A percentile compares a stretch with the other conserved stretches of the same genome.
These are phyloP conservation scores for Mythimna loreyi DNA, from an alignment of 2,888 invertebrate species.

Conservation along the genomic window DNA sequence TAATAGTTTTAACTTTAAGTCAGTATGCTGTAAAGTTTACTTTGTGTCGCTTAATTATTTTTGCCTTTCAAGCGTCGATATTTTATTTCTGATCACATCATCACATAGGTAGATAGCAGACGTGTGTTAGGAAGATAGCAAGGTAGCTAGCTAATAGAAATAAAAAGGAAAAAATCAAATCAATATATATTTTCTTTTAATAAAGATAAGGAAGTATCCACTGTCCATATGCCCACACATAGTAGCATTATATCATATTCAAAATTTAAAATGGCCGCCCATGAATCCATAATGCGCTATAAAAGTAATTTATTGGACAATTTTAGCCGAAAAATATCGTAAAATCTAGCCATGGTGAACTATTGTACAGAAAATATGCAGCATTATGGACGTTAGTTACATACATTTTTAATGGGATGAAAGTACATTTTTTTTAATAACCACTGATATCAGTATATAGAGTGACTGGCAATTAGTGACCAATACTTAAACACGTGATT, in stretches of 20 bases:
- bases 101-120: too few relatives aligned
- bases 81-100: too few relatives aligned
- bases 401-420: conserved; percentile 40
- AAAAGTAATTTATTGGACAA: conserved; percentile 51
- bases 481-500: too few relatives aligned
- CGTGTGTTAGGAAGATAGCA: too few relatives aligned
- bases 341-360: conserved; percentile 41
- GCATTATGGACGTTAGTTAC: conserved; percentile 37
- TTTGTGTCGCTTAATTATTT: too few relatives aligned
- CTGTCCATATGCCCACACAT: background rate
- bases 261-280: background rate
- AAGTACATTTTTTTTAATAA: too few relatives aligned
- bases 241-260: background rate
- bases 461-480: too few relatives aligned
- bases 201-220: background rate
- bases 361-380: conserved; percentile 38
- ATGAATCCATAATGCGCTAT: conserved; percentile 20
- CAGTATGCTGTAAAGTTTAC: too few relatives aligned
- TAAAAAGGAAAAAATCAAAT: background rate
- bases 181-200: background rate
- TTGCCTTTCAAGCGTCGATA: too few relatives aligned
- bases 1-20: too few relatives aligned
- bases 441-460: too few relatives aligned
- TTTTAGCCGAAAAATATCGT: conserved; percentile 45
- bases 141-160: too few relatives aligned